These are phyloP conservation scores for Eristalis tenax DNA, from an alignment of 2,888 invertebrate species.

Conservation along the genomic window DNA sequence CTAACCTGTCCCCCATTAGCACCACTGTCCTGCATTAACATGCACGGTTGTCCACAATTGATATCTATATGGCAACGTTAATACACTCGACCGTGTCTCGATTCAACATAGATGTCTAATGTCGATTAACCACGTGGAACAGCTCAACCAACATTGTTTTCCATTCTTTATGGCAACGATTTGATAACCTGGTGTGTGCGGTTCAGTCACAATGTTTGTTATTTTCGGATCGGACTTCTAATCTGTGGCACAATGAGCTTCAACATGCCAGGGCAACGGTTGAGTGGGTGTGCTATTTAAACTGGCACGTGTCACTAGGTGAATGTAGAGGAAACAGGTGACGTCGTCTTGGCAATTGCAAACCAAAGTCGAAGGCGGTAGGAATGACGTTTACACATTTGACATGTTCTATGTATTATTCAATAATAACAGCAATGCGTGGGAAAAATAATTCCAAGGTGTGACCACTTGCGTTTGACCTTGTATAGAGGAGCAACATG, in stretches of 20 bases:
- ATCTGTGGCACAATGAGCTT: conserved; percentile 9
- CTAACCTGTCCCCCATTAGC: neutral
- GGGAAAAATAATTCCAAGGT: no score
- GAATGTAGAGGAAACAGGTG: neutral
- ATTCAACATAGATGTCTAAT: neutral
- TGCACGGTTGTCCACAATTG: neutral
- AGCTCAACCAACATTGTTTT: neutral
- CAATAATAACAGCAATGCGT: neutral
- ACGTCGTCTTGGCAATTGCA: neutral
- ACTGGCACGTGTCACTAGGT: neutral
- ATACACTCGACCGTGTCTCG: neutral
- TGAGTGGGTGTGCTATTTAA: neutral
- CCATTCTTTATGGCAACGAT: neutral
- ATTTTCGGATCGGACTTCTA: conserved; percentile 15
- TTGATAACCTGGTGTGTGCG: neutral
- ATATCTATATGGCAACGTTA: neutral
- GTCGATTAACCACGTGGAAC: neutral
- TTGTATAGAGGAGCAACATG: neutral
- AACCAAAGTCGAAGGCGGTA: no score
- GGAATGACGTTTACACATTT: neutral
- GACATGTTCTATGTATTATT: neutral
- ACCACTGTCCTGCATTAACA: neutral
- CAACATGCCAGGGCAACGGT: neutral
- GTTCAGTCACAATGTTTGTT: conserved; percentile 1
- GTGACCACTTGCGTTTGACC: neutral